Evolutionary conservation across 2,888 invertebrate genomes (phyloP), one percentile per base, ranked within the genome.

Genomic region (Beris chalybata): DNA sequence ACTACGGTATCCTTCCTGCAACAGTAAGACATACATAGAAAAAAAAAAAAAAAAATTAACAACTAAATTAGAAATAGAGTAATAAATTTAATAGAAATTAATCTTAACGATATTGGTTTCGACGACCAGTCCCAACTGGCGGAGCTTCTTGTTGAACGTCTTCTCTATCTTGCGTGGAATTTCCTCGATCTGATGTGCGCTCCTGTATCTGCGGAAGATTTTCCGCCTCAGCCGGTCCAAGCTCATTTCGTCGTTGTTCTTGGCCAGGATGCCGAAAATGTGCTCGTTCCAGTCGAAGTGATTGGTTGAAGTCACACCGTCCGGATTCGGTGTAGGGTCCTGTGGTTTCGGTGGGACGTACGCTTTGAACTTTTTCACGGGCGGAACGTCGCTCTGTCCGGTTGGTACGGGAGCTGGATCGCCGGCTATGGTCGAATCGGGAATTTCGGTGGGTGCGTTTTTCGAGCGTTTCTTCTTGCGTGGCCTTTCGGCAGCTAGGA

Each of bases 191-290:
- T 73, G 83, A 82, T 44, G 82, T 76, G 69, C 77, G 76, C 48
- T 78, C 74, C 30, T 69, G 72, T 89, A 91, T 72, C 86, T 88
- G 55, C 85, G 84, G 2, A 89, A 75, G 6, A 92, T 87, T 80
- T 91, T 93, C 76, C 90, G 91, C 73, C 88, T 87, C 15, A 94
- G 79, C 73, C 90, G 89, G 74, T 89, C 90, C 65, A 90, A 76
- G 0, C 87, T 84, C 52, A 93, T 82, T 73, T 89, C 88, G 71
- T 88, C 86, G 5, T 84, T 85, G 73, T 70, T 67, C 9, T 47
- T 57, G 30, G 38, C 52, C 63, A 70, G 22, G 32, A 66, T 65
- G 6, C 29, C 64, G n/a, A 58, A 52, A 22, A 71, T 71, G 5
- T 45, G 30, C 13, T 69, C 54, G 13, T 13, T 47, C 70, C 70